Percentiles rank a stretch among this genome's conserved stretches.
Evolutionary conservation across 2,113 vertebrate species (phyloP).

Genomic region (Halcyon malimbica): DNA sequence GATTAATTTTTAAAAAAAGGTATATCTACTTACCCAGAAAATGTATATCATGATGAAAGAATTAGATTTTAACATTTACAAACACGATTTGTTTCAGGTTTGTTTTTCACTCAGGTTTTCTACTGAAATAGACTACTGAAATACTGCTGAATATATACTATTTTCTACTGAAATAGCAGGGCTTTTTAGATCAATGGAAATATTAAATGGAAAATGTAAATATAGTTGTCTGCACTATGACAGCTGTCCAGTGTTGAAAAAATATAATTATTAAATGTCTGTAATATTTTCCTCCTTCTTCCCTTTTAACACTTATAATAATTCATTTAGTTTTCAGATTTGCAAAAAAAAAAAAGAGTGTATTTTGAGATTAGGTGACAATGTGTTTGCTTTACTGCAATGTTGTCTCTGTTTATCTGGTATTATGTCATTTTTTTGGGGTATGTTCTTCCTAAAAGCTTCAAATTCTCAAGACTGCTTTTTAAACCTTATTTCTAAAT

Average conservation of each 20-base stretch:
- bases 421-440: not conserved
- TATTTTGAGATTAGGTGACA: not conserved
- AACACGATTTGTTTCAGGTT: not conserved
- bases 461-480: not conserved
- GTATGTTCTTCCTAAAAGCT: not conserved
- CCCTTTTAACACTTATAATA: not conserved
- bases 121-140: not conserved
- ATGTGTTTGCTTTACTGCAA: not conserved
- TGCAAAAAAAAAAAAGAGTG: not conserved
- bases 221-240: not conserved
- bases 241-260: not conserved
- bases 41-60: not conserved
- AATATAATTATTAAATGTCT: not conserved
- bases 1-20: not conserved
- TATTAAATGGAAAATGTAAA: not conserved
- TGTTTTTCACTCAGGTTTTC: not conserved
- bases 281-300: not conserved
- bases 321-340: not conserved
- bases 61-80: not conserved
- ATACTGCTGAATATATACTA: too few relatives aligned
- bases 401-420: not conserved
- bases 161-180: too few relatives aligned
- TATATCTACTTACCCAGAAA: not conserved
- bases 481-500: not conserved
- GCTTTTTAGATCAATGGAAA: not conserved